These are phyloP conservation scores for Ceratothoa steindachneri DNA, from an alignment of 2,888 invertebrate species.

Conservation along the genomic window DNA sequence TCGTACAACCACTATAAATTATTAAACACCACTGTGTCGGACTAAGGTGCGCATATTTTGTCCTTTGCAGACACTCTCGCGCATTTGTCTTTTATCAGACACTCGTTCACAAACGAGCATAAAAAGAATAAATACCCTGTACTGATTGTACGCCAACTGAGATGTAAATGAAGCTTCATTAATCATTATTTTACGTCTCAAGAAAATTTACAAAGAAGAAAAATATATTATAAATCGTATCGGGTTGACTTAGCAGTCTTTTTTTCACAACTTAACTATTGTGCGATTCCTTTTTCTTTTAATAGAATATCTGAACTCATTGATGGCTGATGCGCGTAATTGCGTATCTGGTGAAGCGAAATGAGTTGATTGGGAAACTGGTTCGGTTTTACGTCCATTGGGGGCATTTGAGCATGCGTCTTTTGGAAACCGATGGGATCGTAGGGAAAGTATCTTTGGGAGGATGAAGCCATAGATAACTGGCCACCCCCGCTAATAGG, in stretches of 20 bases:
- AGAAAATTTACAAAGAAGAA: not conserved
- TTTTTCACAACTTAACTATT: slow-evolving; percentile 24
- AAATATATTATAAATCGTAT: not conserved
- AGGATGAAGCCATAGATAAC: slow-evolving; percentile 51
- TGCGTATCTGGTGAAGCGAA: slow-evolving; percentile 91
- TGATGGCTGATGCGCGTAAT: slow-evolving; percentile 83
- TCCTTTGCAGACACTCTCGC: not conserved
- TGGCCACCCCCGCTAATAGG: slow-evolving; percentile 45
- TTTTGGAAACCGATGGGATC: slow-evolving; percentile 87
- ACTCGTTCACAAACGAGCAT: not conserved
- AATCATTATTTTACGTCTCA: not conserved
- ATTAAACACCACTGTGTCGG: too few species aligned
- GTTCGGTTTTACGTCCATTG: slow-evolving; percentile 55
- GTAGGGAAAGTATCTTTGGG: slow-evolving; percentile 64
- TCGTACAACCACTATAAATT: too few species aligned
- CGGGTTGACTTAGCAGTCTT: not conserved
- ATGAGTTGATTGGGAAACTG: slow-evolving; percentile 87
- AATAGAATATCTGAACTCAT: slow-evolving; percentile 62
- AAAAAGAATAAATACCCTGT: slow-evolving; percentile 7
- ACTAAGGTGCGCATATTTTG: too few species aligned
- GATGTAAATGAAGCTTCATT: not conserved
- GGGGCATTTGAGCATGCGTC: slow-evolving; percentile 53
- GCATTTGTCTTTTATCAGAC: not conserved
- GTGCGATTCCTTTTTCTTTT: slow-evolving; percentile 51
- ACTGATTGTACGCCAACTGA: not conserved